Conservation (phyloP, 2,888 invertebrate genomes). For the Chymomyza caudatula region DNA sequence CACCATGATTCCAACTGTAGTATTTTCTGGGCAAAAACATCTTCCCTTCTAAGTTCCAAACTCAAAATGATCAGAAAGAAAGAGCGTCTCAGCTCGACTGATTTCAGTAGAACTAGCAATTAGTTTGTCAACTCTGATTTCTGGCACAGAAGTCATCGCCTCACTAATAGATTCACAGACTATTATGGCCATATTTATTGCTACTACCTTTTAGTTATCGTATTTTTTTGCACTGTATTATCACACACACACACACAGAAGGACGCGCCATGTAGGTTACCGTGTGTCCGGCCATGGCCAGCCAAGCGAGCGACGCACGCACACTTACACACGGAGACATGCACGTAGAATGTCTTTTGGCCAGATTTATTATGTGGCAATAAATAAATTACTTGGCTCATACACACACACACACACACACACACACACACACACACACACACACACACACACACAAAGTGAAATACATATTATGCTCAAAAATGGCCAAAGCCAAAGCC, state of each 20-base stretch:
- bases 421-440: background rate
- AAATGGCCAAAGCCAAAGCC: constrained; percentile 5
- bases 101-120: too few relatives aligned
- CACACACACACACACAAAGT: constrained; percentile 20
- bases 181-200: background rate
- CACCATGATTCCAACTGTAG: too few relatives aligned
- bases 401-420: constrained; percentile 32
- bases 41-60: too few relatives aligned
- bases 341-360: constrained; percentile 62
- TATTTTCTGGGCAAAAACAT: too few relatives aligned
- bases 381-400: constrained; percentile 72
- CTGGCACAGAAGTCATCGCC: too few relatives aligned
- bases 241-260: background rate
- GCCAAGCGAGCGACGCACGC: constrained; percentile 7
- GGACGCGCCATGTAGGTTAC: background rate
- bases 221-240: background rate
- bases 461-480: background rate
- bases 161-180: too few relatives aligned
- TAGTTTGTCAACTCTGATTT: too few relatives aligned
- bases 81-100: too few relatives aligned
- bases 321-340: constrained; percentile 19
- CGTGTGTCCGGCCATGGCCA: background rate
- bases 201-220: background rate
- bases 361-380: constrained; percentile 75
- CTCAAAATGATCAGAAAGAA: too few relatives aligned